These are phyloP conservation scores for Lagria hirta DNA, from an alignment of 2,888 invertebrate species.

Conservation along the genomic window DNA sequence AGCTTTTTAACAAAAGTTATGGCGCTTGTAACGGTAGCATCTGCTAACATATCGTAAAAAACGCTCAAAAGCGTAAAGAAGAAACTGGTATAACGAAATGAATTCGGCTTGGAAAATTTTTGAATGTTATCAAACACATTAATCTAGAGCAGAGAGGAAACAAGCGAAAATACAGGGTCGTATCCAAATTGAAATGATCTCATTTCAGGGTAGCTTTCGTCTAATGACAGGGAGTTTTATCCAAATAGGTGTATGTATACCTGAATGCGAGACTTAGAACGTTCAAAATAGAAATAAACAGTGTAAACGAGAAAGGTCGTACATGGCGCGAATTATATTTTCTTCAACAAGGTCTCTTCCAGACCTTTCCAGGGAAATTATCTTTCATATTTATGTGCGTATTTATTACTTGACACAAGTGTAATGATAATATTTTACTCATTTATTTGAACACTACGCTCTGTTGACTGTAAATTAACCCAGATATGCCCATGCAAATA, in stretches of 20 bases:
- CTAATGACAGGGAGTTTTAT: conserved; percentile 27
- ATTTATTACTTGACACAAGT: conserved; percentile 17
- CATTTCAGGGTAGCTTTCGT: conserved; percentile 26
- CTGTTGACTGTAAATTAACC: too few relatives aligned
- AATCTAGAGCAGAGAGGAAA: conserved; percentile 28
- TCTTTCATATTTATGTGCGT: conserved; percentile 18
- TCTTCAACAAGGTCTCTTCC: conserved; percentile 19
- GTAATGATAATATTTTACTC: too few relatives aligned
- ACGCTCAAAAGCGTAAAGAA: conserved; percentile 13
- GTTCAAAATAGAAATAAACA: conserved; percentile 24
- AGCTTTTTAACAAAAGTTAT: too few relatives aligned
- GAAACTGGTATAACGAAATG: conserved; percentile 17
- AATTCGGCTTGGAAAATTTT: conserved; percentile 26
- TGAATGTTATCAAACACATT: conserved; percentile 30
- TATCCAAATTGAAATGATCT: conserved; percentile 31
- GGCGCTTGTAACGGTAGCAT: too few relatives aligned
- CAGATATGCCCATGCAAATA: too few relatives aligned
- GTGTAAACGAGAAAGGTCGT: conserved; percentile 25
- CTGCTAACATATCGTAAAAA: conserved; percentile 16
- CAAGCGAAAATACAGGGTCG: conserved; percentile 26
- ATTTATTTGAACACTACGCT: too few relatives aligned
- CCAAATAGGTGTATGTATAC: conserved; percentile 27
- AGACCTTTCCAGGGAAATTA: conserved; percentile 21
- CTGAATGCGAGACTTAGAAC: conserved; percentile 22
- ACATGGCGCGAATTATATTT: conserved; percentile 27